Evolutionary conservation across 2,797 vertebrate species (phyloP).

Genomic region (Hippocampus kuda): DNA sequence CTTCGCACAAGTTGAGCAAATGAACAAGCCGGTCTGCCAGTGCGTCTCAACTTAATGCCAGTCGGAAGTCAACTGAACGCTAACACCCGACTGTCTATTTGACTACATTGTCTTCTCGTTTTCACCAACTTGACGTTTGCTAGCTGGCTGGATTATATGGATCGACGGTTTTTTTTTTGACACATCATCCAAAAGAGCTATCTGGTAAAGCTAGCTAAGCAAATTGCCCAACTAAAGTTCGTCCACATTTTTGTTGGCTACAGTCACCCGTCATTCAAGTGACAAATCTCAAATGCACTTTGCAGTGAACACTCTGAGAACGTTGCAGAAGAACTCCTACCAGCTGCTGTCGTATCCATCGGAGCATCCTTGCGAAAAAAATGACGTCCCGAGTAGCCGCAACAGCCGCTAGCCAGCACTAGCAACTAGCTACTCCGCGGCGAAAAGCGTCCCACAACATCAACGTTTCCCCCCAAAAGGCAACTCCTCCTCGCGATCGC

Average conservation of each 20-base stretch:
- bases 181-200: conserved; percentile 17
- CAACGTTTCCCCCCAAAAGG: conserved; percentile 28
- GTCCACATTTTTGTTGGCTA: background rate
- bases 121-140: background rate
- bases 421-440: conserved; percentile 59
- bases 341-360: conserved; percentile 95
- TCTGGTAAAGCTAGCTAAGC: conserved; percentile 15
- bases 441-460: conserved; percentile 44
- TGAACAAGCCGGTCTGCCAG: background rate
- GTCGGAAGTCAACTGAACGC: background rate
- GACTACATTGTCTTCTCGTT: background rate
- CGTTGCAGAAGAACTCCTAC: conserved; percentile 50
- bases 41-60: background rate
- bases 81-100: background rate
- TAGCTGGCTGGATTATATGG: conserved; percentile 17
- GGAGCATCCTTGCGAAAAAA: conserved; percentile 73
- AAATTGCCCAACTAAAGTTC: conserved; percentile 33
- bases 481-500: conserved; percentile 31
- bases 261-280: background rate
- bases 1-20: background rate
- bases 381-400: conserved; percentile 33
- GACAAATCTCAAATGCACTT: background rate
- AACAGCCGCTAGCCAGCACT: conserved; percentile 48
- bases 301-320: background rate
- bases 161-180: conserved; percentile 29